Conservation (phyloP, 2,113 vertebrate genomes). For the Malurus elegans region DNA sequence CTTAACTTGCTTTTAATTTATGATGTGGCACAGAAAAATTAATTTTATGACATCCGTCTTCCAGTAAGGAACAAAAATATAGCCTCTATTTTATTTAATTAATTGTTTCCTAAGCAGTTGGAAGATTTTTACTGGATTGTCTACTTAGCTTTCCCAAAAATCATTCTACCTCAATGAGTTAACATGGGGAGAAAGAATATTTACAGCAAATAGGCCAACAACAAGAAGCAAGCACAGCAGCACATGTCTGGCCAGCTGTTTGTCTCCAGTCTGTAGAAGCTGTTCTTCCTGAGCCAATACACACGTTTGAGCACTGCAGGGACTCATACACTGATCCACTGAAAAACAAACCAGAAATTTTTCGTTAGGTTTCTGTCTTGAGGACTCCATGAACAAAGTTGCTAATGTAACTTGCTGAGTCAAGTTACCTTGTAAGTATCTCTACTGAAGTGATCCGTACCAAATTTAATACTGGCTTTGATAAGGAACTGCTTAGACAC, state of each 20-base stretch:
- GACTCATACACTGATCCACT: constrained; percentile 79
- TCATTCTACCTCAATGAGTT: neutral
- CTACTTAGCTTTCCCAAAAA: neutral
- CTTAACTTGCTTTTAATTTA: neutral
- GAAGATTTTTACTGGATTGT: neutral
- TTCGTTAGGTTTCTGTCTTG: constrained; percentile 46
- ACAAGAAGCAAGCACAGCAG: constrained; percentile 88
- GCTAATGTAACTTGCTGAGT: neutral
- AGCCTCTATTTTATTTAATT: neutral
- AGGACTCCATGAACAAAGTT: neutral
- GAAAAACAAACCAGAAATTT: constrained; percentile 57
- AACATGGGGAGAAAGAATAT: constrained; percentile 45
- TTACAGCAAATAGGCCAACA: constrained; percentile 91
- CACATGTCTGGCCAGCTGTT: constrained; percentile 85
- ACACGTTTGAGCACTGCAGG: constrained; percentile 82
- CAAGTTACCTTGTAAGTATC: neutral
- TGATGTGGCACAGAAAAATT: neutral
- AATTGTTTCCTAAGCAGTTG: neutral
- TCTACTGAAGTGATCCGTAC: neutral
- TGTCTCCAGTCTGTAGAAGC: constrained; percentile 79
- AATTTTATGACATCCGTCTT: neutral
- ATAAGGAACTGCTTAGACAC: neutral
- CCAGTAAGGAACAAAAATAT: neutral
- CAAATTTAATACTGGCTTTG: neutral
- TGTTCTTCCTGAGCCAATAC: constrained; percentile 83